phyloP scores from a whole-genome alignment of 1,140 invertebrate species.

The Philopotamus ludificatus region DNA sequence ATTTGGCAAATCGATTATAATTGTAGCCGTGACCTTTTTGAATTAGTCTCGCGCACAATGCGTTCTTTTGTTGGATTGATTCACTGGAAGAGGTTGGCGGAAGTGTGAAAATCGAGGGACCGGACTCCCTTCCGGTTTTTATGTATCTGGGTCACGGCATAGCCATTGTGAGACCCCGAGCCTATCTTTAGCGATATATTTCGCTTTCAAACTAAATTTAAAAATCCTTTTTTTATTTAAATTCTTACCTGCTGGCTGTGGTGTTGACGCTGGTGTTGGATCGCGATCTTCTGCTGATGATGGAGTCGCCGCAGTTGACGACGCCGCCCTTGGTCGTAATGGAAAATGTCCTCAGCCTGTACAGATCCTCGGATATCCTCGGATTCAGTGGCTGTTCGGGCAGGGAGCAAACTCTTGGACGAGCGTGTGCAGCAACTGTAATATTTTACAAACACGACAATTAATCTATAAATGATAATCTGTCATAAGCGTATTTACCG shows the following conservation, averaged over 20 bases:
- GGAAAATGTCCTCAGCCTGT: slow-evolving; percentile 83
- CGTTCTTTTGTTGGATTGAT: too few species aligned
- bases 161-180: too few species aligned
- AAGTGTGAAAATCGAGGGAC: too few species aligned
- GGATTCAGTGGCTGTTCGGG: slow-evolving; percentile 83
- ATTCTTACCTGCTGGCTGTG: slow-evolving; percentile 77
- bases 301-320: slow-evolving; percentile 86
- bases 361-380: slow-evolving; percentile 75
- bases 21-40: too few species aligned
- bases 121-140: too few species aligned
- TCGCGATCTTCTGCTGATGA: slow-evolving; percentile 75
- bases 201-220: too few species aligned
- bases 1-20: too few species aligned
- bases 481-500: slow-evolving; percentile 54
- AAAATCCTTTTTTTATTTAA: too few species aligned
- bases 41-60: too few species aligned
- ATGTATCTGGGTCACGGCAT: too few species aligned
- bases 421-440: slow-evolving; percentile 75
- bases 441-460: slow-evolving; percentile 18
- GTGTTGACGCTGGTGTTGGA: slow-evolving; percentile 83
- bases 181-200: too few species aligned
- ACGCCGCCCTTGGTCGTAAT: slow-evolving; percentile 83
- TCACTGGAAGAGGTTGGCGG: too few species aligned
- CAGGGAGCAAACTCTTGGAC: slow-evolving; percentile 78
- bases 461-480: neutral